Base-by-base conservation (phyloP, 2,113 vertebrate genomes). In the Gila orcuttii region DNA sequence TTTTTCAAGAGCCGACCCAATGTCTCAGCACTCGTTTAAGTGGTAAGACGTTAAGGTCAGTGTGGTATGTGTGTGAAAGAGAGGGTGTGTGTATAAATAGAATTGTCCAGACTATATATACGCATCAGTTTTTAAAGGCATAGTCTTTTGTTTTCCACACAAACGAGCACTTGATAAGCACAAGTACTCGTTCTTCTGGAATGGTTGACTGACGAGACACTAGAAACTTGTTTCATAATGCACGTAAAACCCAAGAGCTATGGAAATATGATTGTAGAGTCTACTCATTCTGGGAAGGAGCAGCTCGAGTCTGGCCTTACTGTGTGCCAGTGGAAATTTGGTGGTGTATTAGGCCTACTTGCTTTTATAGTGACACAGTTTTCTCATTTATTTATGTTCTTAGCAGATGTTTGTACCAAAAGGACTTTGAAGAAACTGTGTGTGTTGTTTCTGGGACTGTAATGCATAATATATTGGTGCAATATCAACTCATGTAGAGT, bases 1-100 rank as follows among this genome's bases (percentile, higher is more conserved):
- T 79, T 60, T 84, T 69, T 84, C 21, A 79, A 79, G 42, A 59
- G 57, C 83, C 39, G 42, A 66, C 74, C 80, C 68, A 73, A 57
- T 66, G 25, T 64, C 77, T 50, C 39, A 8, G 17, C 59, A 66
- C 79, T 17, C 4, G 7, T 39, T 60, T 19, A 60, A 64, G 59
- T 64, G 79, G 59, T 81, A 64, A 81, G 39, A 81, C 25, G 7
- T 64, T 62, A 47, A 31, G 59, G 23, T 81, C 15, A 15, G 36
- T 78, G 76, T 78, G 15, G 25, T 59, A 36, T 23, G 57, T 62
- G 36, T 25, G 33, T 17, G 42, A 74, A 47, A 45, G 77, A 79
- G 52, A 55, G 33, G 23, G 8, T 3, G 2, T 10, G 33, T 4
- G 1, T 79, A 79, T 79, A 62, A 79, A 79, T 79, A 79, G 57